Conservation (phyloP, 2,888 invertebrate species). For the Sialis fuliginosa region DNA sequence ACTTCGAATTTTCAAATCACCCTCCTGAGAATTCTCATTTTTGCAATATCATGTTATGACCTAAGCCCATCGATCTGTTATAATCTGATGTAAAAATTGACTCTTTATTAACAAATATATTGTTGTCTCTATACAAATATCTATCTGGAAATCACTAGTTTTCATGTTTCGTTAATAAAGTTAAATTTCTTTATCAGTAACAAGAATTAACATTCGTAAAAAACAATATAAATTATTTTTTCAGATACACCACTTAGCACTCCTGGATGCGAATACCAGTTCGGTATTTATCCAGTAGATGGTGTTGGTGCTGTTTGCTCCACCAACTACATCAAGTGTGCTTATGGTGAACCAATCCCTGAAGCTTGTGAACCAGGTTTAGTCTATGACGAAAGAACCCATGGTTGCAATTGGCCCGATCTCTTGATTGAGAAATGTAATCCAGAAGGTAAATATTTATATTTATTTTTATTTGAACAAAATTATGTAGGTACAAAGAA, state of each 20-base stretch:
- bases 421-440: conserved; percentile 72
- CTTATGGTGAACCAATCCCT: conserved; percentile 61
- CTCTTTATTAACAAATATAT: no score
- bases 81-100: no score
- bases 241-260: conserved; percentile 62
- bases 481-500: not conserved
- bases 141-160: no score
- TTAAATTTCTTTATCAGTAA: no score
- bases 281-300: conserved; percentile 75
- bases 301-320: conserved; percentile 49
- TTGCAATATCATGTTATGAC: no score
- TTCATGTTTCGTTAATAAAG: no score
- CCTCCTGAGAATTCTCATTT: no score
- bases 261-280: conserved; percentile 75
- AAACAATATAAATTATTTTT: conserved; percentile 11
- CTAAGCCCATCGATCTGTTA: no score
- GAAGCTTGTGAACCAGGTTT: conserved; percentile 73
- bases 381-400: conserved; percentile 73
- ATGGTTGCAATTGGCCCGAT: conserved; percentile 90
- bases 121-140: no score
- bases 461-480: conserved; percentile 1
- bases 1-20: no score
- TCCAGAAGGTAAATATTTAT: conserved; percentile 50
- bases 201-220: no score
- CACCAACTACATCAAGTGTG: conserved; percentile 73